Evolutionary conservation across 2,888 invertebrate genomes (phyloP), one percentile per base, ranked within the genome.

Genomic region (Cabera pusaria): DNA sequence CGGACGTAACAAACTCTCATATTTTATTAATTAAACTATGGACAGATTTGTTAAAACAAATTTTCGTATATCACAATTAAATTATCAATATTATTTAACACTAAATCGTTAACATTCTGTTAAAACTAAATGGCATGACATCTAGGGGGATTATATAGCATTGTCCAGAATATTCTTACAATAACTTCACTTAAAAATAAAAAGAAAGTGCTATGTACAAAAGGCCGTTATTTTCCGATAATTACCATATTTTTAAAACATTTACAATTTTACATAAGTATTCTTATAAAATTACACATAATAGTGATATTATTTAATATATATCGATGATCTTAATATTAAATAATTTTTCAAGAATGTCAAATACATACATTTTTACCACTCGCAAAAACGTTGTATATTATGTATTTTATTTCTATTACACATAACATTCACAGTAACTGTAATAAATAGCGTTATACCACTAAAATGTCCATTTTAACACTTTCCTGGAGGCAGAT

Each of bases 261-360:
- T 78, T 75, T 83, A 79, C 73, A 85, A 78, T 84, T 67, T 76
- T 72, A 74, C 77, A 79, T 64, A n/a, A n/a, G n/a, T n/a, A 60
- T 35, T 36, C 44, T 46, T 50, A 50, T 27, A 43, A 46, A 49
- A 45, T 41, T 44, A 47, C 47, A 46, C 50, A 46, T 50, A 42
- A 48, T 50, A 48, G 35, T 52, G 52, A 52, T 52, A 52, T 49
- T 45, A 44, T 44, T 50, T 46, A 39, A 48, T 45, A 44, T n/a
- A n/a, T 20, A 28, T 25, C 25, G 19, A 35, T 49, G 36, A 35
- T 19, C 43, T 43, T 49, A 49, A 18, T 24, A 35, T 28, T 49
- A 52, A n/a, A n/a, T n/a, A n/a, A n/a, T n/a, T 32, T 35, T 33
- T 34, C 19, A 21, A n/a, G 34, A 29, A 22, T 27, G 27, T 40